Conservation (phyloP, 2,888 invertebrate genomes). For the Rhingia rostrata region DNA sequence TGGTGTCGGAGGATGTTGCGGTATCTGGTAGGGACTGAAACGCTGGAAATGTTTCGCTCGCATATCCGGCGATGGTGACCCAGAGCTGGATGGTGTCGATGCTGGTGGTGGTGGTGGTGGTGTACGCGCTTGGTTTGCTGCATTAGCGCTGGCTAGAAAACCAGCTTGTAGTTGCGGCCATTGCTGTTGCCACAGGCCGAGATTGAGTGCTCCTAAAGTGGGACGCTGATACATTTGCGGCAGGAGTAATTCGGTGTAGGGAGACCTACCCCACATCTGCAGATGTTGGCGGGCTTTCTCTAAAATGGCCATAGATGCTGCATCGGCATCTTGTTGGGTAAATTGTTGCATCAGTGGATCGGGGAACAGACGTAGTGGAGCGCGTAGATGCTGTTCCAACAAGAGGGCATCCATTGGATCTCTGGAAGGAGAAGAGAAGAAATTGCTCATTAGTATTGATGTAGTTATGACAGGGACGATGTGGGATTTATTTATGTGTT, state of each 20-base stretch:
- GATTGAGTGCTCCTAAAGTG: constrained; percentile 82
- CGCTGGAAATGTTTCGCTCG: constrained; percentile 81
- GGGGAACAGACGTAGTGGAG: constrained; percentile 82
- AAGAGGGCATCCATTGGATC: constrained; percentile 83
- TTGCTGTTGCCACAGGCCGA: constrained; percentile 83
- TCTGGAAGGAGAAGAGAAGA: constrained; percentile 76
- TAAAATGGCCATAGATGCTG: constrained; percentile 82
- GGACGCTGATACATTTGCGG: constrained; percentile 83
- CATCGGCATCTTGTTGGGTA: constrained; percentile 82
- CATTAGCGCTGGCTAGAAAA: constrained; percentile 82
- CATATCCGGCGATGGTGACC: constrained; percentile 82
- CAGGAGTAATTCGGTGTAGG: constrained; percentile 83
- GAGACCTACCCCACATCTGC: constrained; percentile 83
- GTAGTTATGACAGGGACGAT: not conserved
- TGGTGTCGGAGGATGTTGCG: constrained; percentile 79
- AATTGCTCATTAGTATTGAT: constrained; percentile 11
- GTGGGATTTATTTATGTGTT: not conserved
- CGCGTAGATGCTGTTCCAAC: constrained; percentile 82
- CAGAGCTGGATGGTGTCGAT: constrained; percentile 82
- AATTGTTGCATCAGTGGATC: constrained; percentile 82
- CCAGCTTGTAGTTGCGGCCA: constrained; percentile 83
- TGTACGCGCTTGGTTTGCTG: constrained; percentile 76
- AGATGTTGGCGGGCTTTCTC: constrained; percentile 83
- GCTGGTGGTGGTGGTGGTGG: constrained; percentile 78
- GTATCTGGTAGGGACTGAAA: constrained; percentile 81